Base-by-base conservation (phyloP, 2,113 vertebrate species). In the Dromas ardeola region DNA sequence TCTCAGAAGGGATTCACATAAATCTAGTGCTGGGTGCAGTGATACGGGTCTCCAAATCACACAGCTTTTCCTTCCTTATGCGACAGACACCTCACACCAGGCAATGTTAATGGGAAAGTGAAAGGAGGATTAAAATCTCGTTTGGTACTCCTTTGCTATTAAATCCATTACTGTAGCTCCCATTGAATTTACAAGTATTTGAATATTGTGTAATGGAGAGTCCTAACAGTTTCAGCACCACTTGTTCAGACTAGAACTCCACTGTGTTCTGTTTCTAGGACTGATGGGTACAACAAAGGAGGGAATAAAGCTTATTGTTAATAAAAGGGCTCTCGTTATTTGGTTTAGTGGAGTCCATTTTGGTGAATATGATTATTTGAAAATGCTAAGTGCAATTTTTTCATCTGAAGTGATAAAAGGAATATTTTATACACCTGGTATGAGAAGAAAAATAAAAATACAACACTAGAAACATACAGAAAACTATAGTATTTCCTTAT, bases 261-360 rank as follows among this genome's bases (percentile, higher is more conserved):
- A 21, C 58, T n/a, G 2, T 83, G 9, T 63, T 91, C 53, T 82
- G 11, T 91, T 90, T 85, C 32, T 52, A 63, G 50, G 67, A 71
- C 62, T 70, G 40, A 82, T 61, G 23, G 13, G 18, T 65, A 70
- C 40, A 82, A 45, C 16, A 71, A 90, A 55, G 29, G 66, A 67
- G 38, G 16, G 38, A 92, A 83, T 78, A 80, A 71, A 93, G 25
- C 15, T 67, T 73, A 73, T 80, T 63, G 74, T 56, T 94, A 73
- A 77, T 83, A 88, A 86, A 77, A 7, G 4, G 11, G 1, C 1
- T 63, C 6, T 90, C 10, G 18, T 83, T 89, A 45, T 72, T 87
- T 95, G 43, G 25, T 92, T n/a, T 47, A 93, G 26, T 45, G 30
- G 43, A 90, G 26, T 82, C 13, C 3, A 13, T 85, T 89, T 70